Base-by-base conservation (phyloP, 2,113 vertebrate genomes). In the Dicerorhinus sumatrensis region DNA sequence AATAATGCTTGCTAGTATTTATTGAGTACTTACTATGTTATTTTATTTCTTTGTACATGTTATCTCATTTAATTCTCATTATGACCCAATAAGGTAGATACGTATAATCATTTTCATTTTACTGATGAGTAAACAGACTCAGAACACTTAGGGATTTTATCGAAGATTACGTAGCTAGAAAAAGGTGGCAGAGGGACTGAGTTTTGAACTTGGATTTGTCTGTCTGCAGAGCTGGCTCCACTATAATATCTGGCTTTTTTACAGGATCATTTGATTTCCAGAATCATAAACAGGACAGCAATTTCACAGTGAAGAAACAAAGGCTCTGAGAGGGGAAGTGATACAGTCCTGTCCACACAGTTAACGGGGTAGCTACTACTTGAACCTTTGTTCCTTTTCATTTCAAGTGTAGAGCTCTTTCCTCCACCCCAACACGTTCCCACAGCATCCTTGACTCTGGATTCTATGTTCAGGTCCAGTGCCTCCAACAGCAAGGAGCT, bases 51-150 rank as follows among this genome's bases (percentile, higher is more conserved):
- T 77, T 83, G 69, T 17, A 56, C 5, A 23, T 82, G 27, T 75
- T 69, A 73, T 54, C 62, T 82, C 10, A 36, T 92, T 36, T 91
- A 92, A 95, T 21, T 96, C n/a, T 88, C 42, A 63, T 69, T 83
- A 46, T 33, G 36, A 87, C 51, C 77, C 56, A 88, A 21, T 42
- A n/a, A 96, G 9, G 29, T 75, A 83, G 9, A 69, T 27, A 54
- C 51, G 14, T 14, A 20, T n/a, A 63, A 83, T 73, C 10, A 39
- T 62, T 91, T 39, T 48, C 2, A 79, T 82, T 56, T 65, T 46
- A 39, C 14, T 85, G 18, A 58, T 73, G 13, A n/a, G 31, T 48
- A 16, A 67, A 85, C 1, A 60, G 6, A 65, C 36, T 73, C 70
- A n/a, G 46, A 77, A 10, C 16, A 75, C 10, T 18, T 76, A 79